Base-by-base conservation (phyloP, 1,140 invertebrate genomes). In the Portunus trituberculatus region DNA sequence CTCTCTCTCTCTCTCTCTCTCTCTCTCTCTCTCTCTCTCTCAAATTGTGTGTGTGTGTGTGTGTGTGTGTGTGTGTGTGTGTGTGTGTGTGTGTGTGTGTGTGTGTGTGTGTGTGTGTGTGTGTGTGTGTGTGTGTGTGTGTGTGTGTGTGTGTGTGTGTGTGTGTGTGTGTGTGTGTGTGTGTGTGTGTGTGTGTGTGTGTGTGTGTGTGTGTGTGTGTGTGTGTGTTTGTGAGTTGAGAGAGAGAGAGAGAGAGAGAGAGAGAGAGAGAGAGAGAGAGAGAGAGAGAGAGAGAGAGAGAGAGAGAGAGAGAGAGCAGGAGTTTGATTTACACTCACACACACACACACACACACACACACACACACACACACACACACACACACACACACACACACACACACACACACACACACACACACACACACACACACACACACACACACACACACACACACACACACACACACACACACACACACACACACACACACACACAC, bases 231-330 rank as follows among this genome's bases (percentile, higher is more conserved):
- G 29, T 83, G 76, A 39, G 39, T 6, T 39, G 31, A 90, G 8
- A 90, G 10, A 90, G 10, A 39, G 31, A 32, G 25, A 91, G 45
- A 91, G 20, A 59, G 45, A 91, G 45, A 59, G 45, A 91, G 39
- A 91, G 39, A 91, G 89, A 48, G 45, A 91, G 48, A 59, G 89
- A 91, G 39, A 91, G 39, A 91, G 39, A 91, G 39, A 91, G 39
- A 91, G 39, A 91, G 39, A 91, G 39, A 91, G 39, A 91, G 39
- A 91, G 39, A 91, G 39, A 52, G 39, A 91, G 45, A 59, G 45
- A 48, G 48, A 91, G 89, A 59, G 86, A 88, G 86, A 88, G 86
- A 88, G 86, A 88, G 39, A 39, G 39, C 39, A 39, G 39, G 39
- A 39, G 39, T 6, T n/a, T n/a, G n/a, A 39, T 39, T 39, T 39